A percentile compares a stretch with the other conserved stretches of the same genome.
These are phyloP conservation scores for Microcebus murinus DNA, from an alignment of 2,113 vertebrate genomes.

Conservation along the genomic window DNA sequence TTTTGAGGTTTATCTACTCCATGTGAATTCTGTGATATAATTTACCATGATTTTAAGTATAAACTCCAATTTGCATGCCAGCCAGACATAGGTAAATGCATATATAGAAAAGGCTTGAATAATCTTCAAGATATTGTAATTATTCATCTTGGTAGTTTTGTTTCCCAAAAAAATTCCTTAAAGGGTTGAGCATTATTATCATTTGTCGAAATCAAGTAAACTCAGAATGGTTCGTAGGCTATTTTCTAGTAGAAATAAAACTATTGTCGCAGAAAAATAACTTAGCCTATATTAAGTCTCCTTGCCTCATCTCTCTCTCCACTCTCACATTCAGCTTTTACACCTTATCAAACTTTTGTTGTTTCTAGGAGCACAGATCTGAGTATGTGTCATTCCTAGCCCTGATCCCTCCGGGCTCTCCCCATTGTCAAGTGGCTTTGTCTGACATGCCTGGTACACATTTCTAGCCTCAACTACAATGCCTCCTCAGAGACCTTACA, in stretches of 20 bases:
- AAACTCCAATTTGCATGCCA: conserved; percentile 61
- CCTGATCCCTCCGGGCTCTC: not conserved
- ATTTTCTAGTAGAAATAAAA: conserved; percentile 13
- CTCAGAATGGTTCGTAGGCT: not conserved
- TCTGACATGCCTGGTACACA: not conserved
- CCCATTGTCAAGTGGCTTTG: not conserved
- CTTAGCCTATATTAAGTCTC: not conserved
- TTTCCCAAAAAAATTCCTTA: conserved; percentile 51
- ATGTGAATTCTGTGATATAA: conserved; percentile 7
- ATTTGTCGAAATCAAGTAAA: conserved; percentile 63
- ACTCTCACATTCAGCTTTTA: not conserved
- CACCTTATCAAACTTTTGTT: not conserved
- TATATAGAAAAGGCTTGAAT: conserved; percentile 66
- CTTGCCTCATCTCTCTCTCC: not conserved
- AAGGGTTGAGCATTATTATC: conserved; percentile 47
- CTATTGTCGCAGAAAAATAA: not conserved
- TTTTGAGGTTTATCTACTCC: not conserved
- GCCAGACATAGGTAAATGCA: conserved; percentile 58
- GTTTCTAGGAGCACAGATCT: conserved; percentile 37
- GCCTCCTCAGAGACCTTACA: conserved; percentile 6
- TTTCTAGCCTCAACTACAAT: not conserved
- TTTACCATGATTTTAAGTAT: conserved; percentile 42
- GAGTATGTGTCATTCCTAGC: not conserved
- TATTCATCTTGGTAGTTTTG: conserved; percentile 65
- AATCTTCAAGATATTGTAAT: conserved; percentile 66